Percentiles rank a stretch among this genome's conserved stretches.
These are phyloP conservation scores for Agonopterix subpropinquella DNA, from an alignment of 2,888 invertebrate species.

Conservation along the genomic window DNA sequence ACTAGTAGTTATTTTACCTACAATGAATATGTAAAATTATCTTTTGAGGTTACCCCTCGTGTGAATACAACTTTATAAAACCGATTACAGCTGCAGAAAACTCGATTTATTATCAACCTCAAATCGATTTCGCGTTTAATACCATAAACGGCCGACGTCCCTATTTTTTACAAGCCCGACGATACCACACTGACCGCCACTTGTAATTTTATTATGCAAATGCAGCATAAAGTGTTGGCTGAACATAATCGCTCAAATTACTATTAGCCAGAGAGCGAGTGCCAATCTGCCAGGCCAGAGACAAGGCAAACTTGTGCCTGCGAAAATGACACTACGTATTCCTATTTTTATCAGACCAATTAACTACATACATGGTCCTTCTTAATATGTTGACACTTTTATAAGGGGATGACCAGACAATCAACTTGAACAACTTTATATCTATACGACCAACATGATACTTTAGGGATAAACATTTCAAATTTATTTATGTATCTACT, in stretches of 20 bases:
- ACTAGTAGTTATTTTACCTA: too few relatives aligned
- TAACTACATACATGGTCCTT: too few relatives aligned
- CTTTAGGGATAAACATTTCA: too few relatives aligned
- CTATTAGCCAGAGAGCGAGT: slow-evolving; percentile 24
- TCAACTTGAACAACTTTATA: too few relatives aligned
- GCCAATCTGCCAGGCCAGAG: slow-evolving; percentile 17
- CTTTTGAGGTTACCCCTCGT: not conserved
- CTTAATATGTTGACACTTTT: too few relatives aligned
- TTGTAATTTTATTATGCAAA: slow-evolving; percentile 74
- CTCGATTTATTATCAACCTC: slow-evolving; percentile 43
- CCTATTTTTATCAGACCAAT: too few relatives aligned
- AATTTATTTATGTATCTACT: too few relatives aligned
- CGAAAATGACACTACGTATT: slow-evolving; percentile 25
- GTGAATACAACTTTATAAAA: slow-evolving; percentile 7
- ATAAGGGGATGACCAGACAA: too few relatives aligned
- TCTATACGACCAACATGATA: too few relatives aligned
- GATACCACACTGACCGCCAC: slow-evolving; percentile 33
- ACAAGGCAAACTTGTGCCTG: slow-evolving; percentile 44
- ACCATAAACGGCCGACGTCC: slow-evolving; percentile 38
- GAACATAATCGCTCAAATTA: slow-evolving; percentile 61
- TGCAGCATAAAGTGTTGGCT: slow-evolving; percentile 68
- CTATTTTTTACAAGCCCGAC: slow-evolving; percentile 46
- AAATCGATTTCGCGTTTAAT: slow-evolving; percentile 47
- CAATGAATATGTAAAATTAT: not conserved
- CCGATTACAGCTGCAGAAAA: slow-evolving; percentile 25